phyloP scores from a whole-genome alignment of 2,797 vertebrate species.

The Lepilemur septentrionalis region DNA sequence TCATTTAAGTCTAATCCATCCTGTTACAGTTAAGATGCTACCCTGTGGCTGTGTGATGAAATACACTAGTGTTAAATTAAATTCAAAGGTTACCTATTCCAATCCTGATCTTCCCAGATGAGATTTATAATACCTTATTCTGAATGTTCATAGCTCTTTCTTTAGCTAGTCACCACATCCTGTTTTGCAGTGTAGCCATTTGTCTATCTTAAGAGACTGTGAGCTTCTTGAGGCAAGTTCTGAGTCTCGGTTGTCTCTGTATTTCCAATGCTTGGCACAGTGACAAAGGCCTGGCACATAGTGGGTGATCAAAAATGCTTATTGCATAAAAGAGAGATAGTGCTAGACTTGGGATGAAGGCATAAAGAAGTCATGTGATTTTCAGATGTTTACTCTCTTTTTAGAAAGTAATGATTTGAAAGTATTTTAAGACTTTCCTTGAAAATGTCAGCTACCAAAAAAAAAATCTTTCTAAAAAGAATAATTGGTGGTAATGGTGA shows the following conservation, averaged over 20 bases:
- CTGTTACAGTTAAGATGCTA: background rate
- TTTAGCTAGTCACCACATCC: background rate
- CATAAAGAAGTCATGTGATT: background rate
- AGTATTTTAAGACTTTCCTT: conserved; percentile 8
- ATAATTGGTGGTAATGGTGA: background rate
- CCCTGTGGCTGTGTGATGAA: background rate
- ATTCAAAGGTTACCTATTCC: background rate
- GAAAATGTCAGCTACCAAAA: background rate
- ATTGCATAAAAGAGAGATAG: background rate
- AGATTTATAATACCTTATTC: background rate
- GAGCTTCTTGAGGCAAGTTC: background rate
- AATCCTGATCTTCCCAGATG: background rate
- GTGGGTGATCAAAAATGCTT: background rate
- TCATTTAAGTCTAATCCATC: background rate
- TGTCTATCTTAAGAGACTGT: background rate
- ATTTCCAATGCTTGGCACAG: background rate
- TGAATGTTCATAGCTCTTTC: background rate
- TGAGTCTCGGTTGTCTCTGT: background rate
- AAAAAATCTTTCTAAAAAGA: background rate
- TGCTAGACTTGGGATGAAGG: background rate
- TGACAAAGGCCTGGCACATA: background rate
- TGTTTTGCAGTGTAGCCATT: background rate
- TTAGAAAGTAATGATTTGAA: background rate
- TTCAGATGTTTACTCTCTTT: background rate
- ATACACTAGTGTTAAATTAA: background rate